Evolutionary conservation across 2,797 vertebrate species (phyloP), one percentile per base, ranked within the genome.

Genomic region (Acipenser transmontanus): DNA sequence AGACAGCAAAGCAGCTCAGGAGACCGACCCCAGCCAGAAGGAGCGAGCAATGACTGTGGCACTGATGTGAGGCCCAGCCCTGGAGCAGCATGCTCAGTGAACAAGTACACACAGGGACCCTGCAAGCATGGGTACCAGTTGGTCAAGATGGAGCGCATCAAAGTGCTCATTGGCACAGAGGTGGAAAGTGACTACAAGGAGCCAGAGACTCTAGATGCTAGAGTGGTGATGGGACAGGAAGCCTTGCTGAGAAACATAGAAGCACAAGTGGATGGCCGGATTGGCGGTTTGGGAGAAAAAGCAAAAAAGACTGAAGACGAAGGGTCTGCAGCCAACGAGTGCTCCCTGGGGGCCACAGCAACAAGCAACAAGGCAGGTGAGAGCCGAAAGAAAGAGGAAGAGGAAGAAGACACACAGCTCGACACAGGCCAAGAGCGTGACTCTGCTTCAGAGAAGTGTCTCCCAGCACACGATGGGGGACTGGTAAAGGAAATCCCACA

Each of bases 221-320:
- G 94, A 71, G 92, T 96, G 7, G 96, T 97, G 65, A 97, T 96
- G 94, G 96, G 95, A 0, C 92, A 97, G 81, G 95, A 98, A 80
- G 91, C 94, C 0, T 73, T 82, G 61, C 80, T 91, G 59, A 88
- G 82, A 70, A 80, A 81, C 51, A 83, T 81, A 69, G 89, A 91
- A 68, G 76, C 72, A 49, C 80, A 72, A 14, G 82, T 78, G 74
- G 78, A 63, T 61, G 85, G 75, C 62, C 49, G 59, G 6, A 11
- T 50, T 4, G 61, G 34, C 34, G 34, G 34, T 34, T 34, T 34
- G 34, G 34, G 34, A 34, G 34, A 34, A 34, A 34, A 34, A 4
- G 34, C 34, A 34, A 34, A 34, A 34, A 34, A 34, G 52, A 72
- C 52, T 13, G 66, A 11, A 60, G 50, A 73, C 47, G 76, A 73